Evolutionary conservation across 37 sponge, comb jelly and placozoan species (phyloP).

Genomic region (Dysidea cf. avara): DNA sequence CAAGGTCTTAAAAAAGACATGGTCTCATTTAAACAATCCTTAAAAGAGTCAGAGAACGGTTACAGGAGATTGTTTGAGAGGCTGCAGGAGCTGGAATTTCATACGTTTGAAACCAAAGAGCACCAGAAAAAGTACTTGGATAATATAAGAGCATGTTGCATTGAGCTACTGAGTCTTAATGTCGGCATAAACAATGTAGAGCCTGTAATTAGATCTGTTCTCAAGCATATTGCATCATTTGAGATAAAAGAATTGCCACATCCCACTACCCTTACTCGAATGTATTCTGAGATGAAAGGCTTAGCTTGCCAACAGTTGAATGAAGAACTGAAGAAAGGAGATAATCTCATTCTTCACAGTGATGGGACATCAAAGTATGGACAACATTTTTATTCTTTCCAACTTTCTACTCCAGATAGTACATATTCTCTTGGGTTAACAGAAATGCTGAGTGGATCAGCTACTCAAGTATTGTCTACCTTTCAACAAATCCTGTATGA

Average conservation of each 20-base stretch:
- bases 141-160: background rate
- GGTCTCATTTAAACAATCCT: too few relatives aligned
- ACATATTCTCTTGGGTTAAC: constrained; percentile 8
- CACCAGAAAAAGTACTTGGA: background rate
- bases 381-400: constrained; percentile 10
- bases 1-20: too few relatives aligned
- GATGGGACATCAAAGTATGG: constrained; percentile 38
- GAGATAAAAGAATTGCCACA: constrained; percentile 2
- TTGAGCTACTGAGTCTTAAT: constrained; percentile 1
- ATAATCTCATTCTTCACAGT: constrained; percentile 2
- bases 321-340: constrained; percentile 1
- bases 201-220: constrained; percentile 11
- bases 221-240: constrained; percentile 3
- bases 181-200: background rate
- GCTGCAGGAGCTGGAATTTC: too few relatives aligned
- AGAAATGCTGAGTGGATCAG: constrained; percentile 26
- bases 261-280: constrained; percentile 1
- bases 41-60: too few relatives aligned
- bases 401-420: constrained; percentile 1
- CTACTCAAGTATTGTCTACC: background rate
- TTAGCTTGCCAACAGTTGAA: constrained; percentile 4
- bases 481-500: background rate
- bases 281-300: constrained; percentile 6
- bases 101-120: too few relatives aligned
- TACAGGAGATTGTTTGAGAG: too few relatives aligned